These are phyloP conservation scores for Phrynocephalus guinanensis DNA, from an alignment of 2,797 vertebrate species.

Conservation along the genomic window DNA sequence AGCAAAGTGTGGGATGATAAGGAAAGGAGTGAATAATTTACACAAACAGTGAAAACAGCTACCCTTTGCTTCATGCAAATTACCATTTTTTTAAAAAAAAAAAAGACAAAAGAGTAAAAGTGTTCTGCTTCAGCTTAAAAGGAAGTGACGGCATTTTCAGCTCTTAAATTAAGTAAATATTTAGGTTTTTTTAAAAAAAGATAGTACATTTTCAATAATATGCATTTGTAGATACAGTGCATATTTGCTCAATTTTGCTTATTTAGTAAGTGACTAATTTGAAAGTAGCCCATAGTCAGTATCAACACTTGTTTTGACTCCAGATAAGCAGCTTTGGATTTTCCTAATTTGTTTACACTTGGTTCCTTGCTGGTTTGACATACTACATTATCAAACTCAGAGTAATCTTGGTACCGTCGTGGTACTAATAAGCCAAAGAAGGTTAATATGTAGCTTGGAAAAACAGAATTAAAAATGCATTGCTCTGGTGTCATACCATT, in stretches of 20 bases:
- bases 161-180: conserved; percentile 72
- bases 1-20: background rate
- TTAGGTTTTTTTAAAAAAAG: conserved; percentile 41
- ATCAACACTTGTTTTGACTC: conserved; percentile 67
- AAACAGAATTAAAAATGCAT: background rate
- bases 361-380: conserved; percentile 41
- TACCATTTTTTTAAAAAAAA: too few species aligned
- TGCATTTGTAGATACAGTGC: conserved; percentile 54
- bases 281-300: conserved; percentile 54
- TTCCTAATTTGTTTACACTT: conserved; percentile 69
- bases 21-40: background rate
- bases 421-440: conserved; percentile 36
- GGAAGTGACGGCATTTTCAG: conserved; percentile 57
- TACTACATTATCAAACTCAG: conserved; percentile 15
- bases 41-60: conserved; percentile 27
- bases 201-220: conserved; percentile 63
- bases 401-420: background rate
- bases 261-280: conserved; percentile 60
- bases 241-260: conserved; percentile 70
- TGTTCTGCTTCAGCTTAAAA: too few species aligned
- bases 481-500: conserved; percentile 25
- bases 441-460: conserved; percentile 5
- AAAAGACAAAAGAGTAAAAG: conserved; percentile 15
- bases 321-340: conserved; percentile 56
- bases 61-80: conserved; percentile 38